A percentile compares a stretch with the other conserved stretches of the same genome.
Evolutionary conservation across 2,888 invertebrate species (phyloP).

Genomic region (Minunthozetes semirufus): DNA sequence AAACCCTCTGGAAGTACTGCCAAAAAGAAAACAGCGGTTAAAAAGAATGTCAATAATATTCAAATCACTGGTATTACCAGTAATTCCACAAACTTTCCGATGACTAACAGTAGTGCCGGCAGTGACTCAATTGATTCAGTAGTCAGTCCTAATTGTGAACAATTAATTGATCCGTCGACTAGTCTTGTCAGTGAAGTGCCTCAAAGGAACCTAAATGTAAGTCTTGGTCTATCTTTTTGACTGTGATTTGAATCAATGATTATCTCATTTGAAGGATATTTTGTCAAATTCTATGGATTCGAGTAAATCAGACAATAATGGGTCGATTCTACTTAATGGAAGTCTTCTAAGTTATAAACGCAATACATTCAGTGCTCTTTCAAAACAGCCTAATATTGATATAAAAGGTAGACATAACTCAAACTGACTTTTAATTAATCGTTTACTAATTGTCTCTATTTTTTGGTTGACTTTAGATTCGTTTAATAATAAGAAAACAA

Average conservation of each 20-base stretch:
- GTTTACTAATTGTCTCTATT: too few species aligned
- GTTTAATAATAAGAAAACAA: too few species aligned
- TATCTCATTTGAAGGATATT: neutral
- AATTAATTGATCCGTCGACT: neutral
- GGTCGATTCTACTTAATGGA: neutral
- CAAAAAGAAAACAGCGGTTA: neutral
- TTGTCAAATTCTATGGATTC: neutral
- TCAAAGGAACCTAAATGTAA: neutral
- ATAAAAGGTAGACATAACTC: neutral
- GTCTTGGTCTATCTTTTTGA: neutral
- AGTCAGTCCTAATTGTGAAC: neutral
- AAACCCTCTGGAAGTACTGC: neutral
- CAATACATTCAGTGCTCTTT: neutral
- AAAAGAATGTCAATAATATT: neutral
- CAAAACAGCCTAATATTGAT: neutral
- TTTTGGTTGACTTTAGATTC: too few species aligned
- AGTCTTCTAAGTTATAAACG: neutral
- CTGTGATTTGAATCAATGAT: neutral
- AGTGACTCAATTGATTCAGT: neutral
- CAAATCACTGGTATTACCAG: neutral
- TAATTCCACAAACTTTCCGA: neutral
- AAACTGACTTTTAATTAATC: too few species aligned
- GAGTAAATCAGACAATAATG: neutral
- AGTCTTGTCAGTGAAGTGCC: conserved; percentile 2
- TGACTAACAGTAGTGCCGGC: neutral